Evolutionary conservation across 2,888 invertebrate species (phyloP).

Genomic region (Lacanobia wlatinum): DNA sequence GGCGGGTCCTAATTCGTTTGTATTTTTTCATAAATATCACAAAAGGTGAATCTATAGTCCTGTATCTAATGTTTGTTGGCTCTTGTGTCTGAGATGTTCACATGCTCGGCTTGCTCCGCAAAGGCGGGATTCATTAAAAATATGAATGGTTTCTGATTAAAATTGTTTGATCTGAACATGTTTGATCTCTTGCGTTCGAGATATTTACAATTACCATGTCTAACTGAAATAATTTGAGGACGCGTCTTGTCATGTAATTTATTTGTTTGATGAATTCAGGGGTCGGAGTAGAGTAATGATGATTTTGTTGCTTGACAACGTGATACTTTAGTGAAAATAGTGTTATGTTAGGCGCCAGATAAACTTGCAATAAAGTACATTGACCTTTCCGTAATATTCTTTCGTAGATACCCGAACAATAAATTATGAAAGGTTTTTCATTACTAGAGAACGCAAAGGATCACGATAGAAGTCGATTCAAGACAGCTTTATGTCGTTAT

Average conservation of each 20-base stretch:
- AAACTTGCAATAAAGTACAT: too few species aligned
- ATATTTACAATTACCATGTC: conserved; percentile 53
- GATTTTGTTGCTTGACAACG: background rate
- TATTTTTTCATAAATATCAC: conserved; percentile 76
- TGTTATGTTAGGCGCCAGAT: too few species aligned
- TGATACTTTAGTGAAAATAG: background rate
- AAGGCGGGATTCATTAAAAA: conserved; percentile 74
- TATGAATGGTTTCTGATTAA: conserved; percentile 73
- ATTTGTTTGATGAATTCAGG: conserved; percentile 15
- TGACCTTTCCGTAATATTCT: too few species aligned
- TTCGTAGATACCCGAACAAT: too few species aligned
- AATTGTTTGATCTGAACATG: conserved; percentile 64
- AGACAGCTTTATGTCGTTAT: too few species aligned
- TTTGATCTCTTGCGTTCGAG: conserved; percentile 64
- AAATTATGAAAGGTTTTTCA: too few species aligned
- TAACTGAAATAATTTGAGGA: conserved; percentile 17
- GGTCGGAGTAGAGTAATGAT: background rate
- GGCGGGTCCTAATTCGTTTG: conserved; percentile 80
- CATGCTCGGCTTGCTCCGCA: conserved; percentile 74
- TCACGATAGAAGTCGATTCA: too few species aligned
- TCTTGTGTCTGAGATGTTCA: conserved; percentile 74
- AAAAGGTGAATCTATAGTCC: conserved; percentile 70
- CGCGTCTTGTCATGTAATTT: conserved; percentile 10
- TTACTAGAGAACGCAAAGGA: too few species aligned
- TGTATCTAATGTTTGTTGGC: conserved; percentile 66